Evolutionary conservation across 2,888 invertebrate species (phyloP), one percentile per base, ranked within the genome.

Genomic region (Drosophila imparisetae): DNA sequence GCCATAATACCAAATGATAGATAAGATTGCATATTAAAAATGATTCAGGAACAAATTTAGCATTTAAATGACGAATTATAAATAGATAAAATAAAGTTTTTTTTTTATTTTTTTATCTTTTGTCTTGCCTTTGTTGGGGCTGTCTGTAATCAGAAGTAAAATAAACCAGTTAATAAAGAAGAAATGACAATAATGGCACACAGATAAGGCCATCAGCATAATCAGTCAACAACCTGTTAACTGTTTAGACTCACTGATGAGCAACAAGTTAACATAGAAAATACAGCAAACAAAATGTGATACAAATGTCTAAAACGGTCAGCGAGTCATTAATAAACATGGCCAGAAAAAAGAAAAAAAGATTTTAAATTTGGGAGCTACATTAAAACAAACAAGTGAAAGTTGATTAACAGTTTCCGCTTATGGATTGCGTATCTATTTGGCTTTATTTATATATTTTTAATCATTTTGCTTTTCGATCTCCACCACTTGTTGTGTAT

Each of bases 401-500:
- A 86, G 86, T 87, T 86, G 71, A 87, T 87, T 83, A 85, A 86
- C 78, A 71, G 83, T 85, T 86, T 87, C 86, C 87, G 86, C 81
- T 87, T 81, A 81, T 72, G 81, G 79, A 36, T 58, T 66, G 57
- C 21, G 21, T 30, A 59, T 50, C 52, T 60, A 58, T 45, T 57
- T 40, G 66, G 30, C 52, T 49, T 49, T 7, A 45, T 61, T 18
- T 21, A 45, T 48, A 21, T 48, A 13, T 50, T 11, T 55, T 38
- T 38, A 38, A 18, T 55, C 8, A 32, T 32, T 36, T 27, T 48
- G 29, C n/a, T 49, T 42, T 24, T 55, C 15, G 24, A 29, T 49
- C 30, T 57, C 1, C n/a, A 32, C 11, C 24, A 24, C 24, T 38
- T 49, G 15, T 21, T 48, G 15, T 60, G 11, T 5, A 18, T 24